These are phyloP conservation scores for Hydrochoerus hydrochaeris DNA, from an alignment of 2,113 vertebrate genomes.

Conservation along the genomic window DNA sequence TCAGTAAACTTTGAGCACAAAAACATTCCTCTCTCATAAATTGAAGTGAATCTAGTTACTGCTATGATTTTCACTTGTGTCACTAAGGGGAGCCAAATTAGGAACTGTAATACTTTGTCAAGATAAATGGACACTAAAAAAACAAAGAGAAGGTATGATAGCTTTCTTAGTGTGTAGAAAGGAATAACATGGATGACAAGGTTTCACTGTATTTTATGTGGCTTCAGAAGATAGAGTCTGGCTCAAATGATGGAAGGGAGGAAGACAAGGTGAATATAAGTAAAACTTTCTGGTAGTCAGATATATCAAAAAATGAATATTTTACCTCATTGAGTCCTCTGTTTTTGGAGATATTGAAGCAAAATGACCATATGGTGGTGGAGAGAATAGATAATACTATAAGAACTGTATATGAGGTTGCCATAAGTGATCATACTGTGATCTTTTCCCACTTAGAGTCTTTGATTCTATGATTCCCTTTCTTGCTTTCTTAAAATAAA, in stretches of 20 bases:
- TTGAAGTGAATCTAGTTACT: not conserved
- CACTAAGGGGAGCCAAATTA: not conserved
- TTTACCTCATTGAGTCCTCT: not conserved
- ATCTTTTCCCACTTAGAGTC: slow-evolving; percentile 8
- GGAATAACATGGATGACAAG: not conserved
- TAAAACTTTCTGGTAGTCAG: slow-evolving; percentile 38
- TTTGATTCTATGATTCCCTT: slow-evolving; percentile 26
- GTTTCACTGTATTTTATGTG: slow-evolving; percentile 43
- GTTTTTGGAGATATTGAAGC: not conserved
- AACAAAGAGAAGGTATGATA: not conserved
- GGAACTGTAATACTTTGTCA: slow-evolving; percentile 4
- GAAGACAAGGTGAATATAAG: not conserved
- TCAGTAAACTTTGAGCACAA: not conserved
- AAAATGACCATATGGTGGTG: not conserved
- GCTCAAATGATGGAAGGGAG: not conserved
- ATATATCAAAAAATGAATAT: slow-evolving; percentile 13
- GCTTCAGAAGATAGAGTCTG: slow-evolving; percentile 1
- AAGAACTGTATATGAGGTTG: not conserved
- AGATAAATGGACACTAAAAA: slow-evolving; percentile 1
- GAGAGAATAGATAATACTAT: slow-evolving; percentile 14
- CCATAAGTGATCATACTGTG: not conserved
- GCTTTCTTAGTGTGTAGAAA: not conserved
- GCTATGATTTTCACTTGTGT: slow-evolving; percentile 22
- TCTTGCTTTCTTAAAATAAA: slow-evolving; percentile 38
- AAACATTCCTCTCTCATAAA: slow-evolving; percentile 1